Conservation (phyloP, 2,888 invertebrate species). For the Latrodectus hesperus region DNA sequence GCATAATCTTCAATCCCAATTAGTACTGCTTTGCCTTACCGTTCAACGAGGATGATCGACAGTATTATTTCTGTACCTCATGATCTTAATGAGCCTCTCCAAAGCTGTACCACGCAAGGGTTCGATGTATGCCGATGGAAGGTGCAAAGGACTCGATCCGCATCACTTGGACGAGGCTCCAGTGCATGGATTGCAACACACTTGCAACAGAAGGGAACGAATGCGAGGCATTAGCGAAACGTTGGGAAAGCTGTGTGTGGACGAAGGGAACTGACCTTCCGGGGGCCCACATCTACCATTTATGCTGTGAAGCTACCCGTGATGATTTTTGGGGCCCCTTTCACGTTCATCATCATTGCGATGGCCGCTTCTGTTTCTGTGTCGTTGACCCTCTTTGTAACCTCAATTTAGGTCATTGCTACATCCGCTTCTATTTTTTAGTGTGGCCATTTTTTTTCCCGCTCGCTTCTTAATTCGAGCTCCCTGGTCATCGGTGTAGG, state of each 20-base stretch:
- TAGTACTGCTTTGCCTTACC: no score
- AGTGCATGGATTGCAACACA: constrained; percentile 23
- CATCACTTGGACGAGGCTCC: constrained; percentile 17
- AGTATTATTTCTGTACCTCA: no score
- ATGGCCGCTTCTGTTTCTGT: constrained; percentile 41
- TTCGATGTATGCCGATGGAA: no score
- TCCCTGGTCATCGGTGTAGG: not conserved
- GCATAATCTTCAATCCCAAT: no score
- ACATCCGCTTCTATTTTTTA: constrained; percentile 55
- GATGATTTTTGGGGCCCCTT: constrained; percentile 36
- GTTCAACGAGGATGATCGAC: no score
- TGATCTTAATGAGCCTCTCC: no score
- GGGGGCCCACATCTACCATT: constrained; percentile 10
- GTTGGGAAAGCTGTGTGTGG: constrained; percentile 30
- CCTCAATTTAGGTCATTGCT: constrained; percentile 67
- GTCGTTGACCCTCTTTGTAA: constrained; percentile 62
- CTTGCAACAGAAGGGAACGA: constrained; percentile 29
- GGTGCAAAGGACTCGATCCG: not conserved
- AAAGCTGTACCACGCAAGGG: no score
- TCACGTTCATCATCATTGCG: constrained; percentile 31
- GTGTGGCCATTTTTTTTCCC: not conserved
- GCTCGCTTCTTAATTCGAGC: not conserved
- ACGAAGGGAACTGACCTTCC: constrained; percentile 35
- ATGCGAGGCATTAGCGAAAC: constrained; percentile 35
- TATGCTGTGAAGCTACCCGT: constrained; percentile 55